phyloP scores from a whole-genome alignment of 2,888 invertebrate species.

The Cerastis rubricosa region DNA sequence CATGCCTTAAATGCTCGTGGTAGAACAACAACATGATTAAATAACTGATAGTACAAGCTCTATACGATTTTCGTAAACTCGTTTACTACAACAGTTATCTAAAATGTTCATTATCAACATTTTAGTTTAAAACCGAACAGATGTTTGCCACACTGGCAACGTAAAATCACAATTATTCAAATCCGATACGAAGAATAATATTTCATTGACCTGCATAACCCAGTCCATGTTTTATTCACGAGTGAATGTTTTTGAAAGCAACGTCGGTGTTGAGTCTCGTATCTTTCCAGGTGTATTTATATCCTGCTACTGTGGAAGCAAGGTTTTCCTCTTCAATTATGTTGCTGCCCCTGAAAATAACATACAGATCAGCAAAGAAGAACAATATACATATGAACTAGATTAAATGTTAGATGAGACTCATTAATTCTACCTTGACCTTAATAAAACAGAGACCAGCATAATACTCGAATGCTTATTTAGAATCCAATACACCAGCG shows the following conservation, averaged over 20 bases:
- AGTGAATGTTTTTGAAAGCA: constrained; percentile 80
- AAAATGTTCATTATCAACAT: background rate
- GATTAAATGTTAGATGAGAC: background rate
- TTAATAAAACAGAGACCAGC: too few species aligned
- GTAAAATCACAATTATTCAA: background rate
- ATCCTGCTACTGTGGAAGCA: constrained; percentile 73
- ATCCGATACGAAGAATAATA: constrained; percentile 8
- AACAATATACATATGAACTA: background rate
- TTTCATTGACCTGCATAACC: constrained; percentile 7
- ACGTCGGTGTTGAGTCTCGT: constrained; percentile 68
- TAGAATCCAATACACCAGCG: too few species aligned
- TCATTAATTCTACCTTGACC: background rate
- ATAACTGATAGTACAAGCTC: constrained; percentile 20
- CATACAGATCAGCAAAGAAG: background rate
- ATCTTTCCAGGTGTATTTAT: constrained; percentile 74
- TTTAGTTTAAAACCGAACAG: background rate
- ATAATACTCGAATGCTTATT: too few species aligned
- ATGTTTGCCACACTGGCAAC: background rate
- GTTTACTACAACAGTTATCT: constrained; percentile 7
- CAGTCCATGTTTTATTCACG: constrained; percentile 59
- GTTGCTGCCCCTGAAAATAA: constrained; percentile 75
- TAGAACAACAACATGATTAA: constrained; percentile 3
- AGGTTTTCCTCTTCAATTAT: constrained; percentile 83
- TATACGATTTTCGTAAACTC: background rate
- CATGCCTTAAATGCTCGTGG: background rate